Evolutionary conservation across 2,113 vertebrate species (phyloP).

Genomic region (Pomatorhinus ruficollis): DNA sequence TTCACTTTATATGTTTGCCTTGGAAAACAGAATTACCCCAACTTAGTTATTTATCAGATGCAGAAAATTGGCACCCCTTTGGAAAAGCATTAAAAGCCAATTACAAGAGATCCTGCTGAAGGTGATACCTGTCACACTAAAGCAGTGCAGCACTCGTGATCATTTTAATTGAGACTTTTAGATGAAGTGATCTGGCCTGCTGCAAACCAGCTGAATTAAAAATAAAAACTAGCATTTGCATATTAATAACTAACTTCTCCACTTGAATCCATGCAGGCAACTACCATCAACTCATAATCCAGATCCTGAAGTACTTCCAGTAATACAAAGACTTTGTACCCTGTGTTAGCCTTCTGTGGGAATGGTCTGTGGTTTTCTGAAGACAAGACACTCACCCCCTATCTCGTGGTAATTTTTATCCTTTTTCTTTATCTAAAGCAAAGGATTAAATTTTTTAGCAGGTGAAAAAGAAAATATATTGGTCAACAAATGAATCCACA

Average conservation of each 20-base stretch:
- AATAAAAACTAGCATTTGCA: background rate
- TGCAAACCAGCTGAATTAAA: background rate
- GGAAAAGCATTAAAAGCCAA: background rate
- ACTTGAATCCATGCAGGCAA: background rate
- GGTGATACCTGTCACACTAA: background rate
- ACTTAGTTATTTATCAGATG: background rate
- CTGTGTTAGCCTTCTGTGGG: background rate
- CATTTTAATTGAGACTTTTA: background rate
- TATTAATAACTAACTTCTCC: background rate
- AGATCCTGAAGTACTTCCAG: background rate
- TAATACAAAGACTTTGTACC: background rate
- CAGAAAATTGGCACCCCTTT: background rate
- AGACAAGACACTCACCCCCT: background rate
- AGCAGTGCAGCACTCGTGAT: background rate
- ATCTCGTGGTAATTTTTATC: background rate
- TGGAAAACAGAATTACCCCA: background rate
- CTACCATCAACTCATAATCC: background rate
- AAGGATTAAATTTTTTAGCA: background rate
- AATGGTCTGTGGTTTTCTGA: background rate
- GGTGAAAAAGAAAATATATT: background rate
- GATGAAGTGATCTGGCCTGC: background rate
- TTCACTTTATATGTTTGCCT: background rate
- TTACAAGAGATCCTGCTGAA: background rate
- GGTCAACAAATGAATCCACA: background rate
- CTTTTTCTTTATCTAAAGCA: background rate